These are phyloP conservation scores for Mola mola DNA, from an alignment of 2,113 vertebrate genomes.

Conservation along the genomic window DNA sequence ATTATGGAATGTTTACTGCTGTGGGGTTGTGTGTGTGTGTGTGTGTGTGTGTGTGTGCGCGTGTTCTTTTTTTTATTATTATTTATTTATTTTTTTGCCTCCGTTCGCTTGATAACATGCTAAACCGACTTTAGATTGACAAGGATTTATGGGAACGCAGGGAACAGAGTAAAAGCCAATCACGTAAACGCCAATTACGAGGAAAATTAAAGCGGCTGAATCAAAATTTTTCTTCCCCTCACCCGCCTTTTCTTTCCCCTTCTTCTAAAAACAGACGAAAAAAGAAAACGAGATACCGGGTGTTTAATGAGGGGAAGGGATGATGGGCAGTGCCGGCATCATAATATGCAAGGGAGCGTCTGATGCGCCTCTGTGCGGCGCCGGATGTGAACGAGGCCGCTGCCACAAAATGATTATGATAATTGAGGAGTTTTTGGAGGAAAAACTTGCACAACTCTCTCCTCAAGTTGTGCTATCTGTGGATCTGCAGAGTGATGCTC, in stretches of 20 bases:
- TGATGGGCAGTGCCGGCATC: conserved; percentile 77
- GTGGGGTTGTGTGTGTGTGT: no score
- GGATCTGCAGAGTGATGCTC: conserved; percentile 3
- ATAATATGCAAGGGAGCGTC: conserved; percentile 76
- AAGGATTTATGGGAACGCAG: conserved; percentile 77
- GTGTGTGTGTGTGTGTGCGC: no score
- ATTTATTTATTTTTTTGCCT: conserved; percentile 73
- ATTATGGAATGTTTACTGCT: conserved; percentile 83
- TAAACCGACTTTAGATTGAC: conserved; percentile 79
- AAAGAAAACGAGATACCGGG: conserved; percentile 60
- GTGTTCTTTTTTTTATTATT: not conserved
- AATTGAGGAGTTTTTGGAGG: conserved; percentile 68
- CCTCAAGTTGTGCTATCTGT: conserved; percentile 1
- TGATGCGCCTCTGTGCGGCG: conserved; percentile 68
- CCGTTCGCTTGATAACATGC: conserved; percentile 79
- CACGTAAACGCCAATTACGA: conserved; percentile 77
- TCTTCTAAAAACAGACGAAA: conserved; percentile 60
- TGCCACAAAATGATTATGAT: conserved; percentile 62
- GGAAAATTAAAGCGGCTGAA: conserved; percentile 72
- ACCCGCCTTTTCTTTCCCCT: not conserved
- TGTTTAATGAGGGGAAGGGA: conserved; percentile 74
- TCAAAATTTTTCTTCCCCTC: conserved; percentile 43
- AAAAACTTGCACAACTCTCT: no score
- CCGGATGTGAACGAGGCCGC: conserved; percentile 50
- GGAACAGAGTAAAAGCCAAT: conserved; percentile 74